Base-by-base conservation (phyloP, 2,888 invertebrate species). In the Trissolcus brochymenae region DNA sequence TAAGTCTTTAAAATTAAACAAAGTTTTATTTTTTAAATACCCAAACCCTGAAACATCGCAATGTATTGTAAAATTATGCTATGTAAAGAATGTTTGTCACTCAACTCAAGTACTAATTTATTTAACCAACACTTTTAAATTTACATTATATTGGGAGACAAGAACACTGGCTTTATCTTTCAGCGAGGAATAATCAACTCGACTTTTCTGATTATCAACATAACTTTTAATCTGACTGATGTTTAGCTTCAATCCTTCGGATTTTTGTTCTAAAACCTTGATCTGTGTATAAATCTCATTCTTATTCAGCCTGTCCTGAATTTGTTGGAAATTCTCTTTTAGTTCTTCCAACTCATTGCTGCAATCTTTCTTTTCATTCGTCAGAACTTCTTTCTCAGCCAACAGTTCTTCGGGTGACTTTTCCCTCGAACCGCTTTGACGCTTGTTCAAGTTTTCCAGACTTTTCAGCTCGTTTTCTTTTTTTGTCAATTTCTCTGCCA, bases 221-320 rank as follows among this genome's bases (percentile, higher is more conserved):
- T 93, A 94, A 82, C 94, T 93, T 85, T 92, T 91, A 81, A 94
- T 89, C 9, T 92, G 91, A 72, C 92, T 92, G 86, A 94, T 95
- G 80, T 92, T 93, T 79, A 92, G 92, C 82, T 94, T 94, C 41
- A 94, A 87, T 70, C 93, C 92, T 11, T 93, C 92, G 82, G 94
- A 90, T 85, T 94, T 93, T 64, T 93, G 92, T 86, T 95, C 95
- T 79, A 95, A 86, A 55, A 90, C 92, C 79, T 91, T 92, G n/a
- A 95, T 90, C 87, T 94, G 93, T 1, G 90, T 87, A 82, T 93
- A 93, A 85, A 94, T 93, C 87, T 95, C 94, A 85, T 95, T 94
- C 40, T 93, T 93, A 73, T 93, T 91, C 11, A 95, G 90, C 25
- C 73, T 74, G 79, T 88, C 88, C 89, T 92, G 92, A 13, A 93